Evolutionary conservation across 92 coral and sea anemone genomes (phyloP), one percentile per base, ranked within the genome.

Genomic region (Epizoanthus fatuus): DNA sequence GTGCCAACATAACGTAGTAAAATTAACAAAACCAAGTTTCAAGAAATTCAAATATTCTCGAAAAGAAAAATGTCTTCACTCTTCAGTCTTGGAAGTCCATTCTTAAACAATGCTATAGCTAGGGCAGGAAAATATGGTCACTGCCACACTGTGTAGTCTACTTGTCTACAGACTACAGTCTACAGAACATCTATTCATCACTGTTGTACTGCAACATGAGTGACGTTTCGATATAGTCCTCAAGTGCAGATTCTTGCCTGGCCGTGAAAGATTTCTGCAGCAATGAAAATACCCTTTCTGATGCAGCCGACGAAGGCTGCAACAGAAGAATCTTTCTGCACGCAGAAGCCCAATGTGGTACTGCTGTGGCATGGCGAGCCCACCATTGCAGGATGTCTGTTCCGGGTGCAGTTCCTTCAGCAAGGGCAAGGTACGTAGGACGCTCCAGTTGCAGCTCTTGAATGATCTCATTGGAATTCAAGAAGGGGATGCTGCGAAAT

Each of bases 241-340:
- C 90, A 49, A 85, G 82, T 16, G 90, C 81, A 52, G 35, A 32
- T 85, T 85, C 82, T 86, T 85, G 87, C 49, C 70, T 78, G 69
- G 54, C 68, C n/a, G 70, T 37, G 56, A 84, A 84, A 6, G 89
- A 81, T 74, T 88, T 83, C 73, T 84, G 84, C 47, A 88, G 88
- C n/a, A 88, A 53, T 11, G 91, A 81, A 81, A 64, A 88, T 14
- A 81, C 87, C 32, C 87, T 72, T 66, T 89, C 92, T 22, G 92
- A 68, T 76, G 85, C 88, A 70, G 92, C 88, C 40, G 88, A 89
- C n/a, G 89, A 89, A 3, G 85, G 92, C 64, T 89, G 92, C 84
- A 82, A 69, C 73, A 55, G 38, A 52, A 74, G 88, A 17, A 83
- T 77, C 83, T 82, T 40, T 16, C 38, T 56, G 63, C 81, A 79